phyloP scores from a whole-genome alignment of 2,113 vertebrate species.

The Serinus canaria region DNA sequence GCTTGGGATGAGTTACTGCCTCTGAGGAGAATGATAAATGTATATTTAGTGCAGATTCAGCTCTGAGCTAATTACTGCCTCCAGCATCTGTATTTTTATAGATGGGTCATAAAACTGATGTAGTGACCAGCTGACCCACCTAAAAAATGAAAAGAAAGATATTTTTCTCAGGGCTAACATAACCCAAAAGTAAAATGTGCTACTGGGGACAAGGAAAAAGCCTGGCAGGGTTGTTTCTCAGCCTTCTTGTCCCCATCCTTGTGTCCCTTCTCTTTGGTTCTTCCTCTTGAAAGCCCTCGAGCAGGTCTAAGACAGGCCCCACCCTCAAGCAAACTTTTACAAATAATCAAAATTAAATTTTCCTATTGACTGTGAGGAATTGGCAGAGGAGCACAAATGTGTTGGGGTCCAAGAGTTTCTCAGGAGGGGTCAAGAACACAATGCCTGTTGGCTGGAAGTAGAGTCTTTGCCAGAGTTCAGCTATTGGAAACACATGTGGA shows the following conservation, averaged over 20 bases:
- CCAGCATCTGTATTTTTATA: background rate
- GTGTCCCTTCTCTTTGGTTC: background rate
- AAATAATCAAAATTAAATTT: background rate
- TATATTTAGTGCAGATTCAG: background rate
- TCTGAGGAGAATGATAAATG: background rate
- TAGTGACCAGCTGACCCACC: background rate
- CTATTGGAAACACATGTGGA: accelerated
- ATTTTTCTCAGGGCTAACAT: background rate
- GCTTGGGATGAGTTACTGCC: background rate
- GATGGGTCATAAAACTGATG: background rate
- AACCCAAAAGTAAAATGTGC: background rate
- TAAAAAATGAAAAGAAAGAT: background rate
- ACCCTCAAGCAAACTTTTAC: background rate
- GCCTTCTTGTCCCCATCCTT: background rate
- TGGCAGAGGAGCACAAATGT: background rate
- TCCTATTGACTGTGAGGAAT: background rate
- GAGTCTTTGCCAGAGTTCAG: background rate
- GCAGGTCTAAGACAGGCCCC: background rate
- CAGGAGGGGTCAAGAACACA: background rate
- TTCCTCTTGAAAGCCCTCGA: accelerated
- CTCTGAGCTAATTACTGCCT: background rate
- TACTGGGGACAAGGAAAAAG: background rate
- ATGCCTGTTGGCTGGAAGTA: accelerated
- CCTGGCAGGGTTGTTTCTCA: background rate
- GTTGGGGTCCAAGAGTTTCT: background rate